Evolutionary conservation across 2,888 invertebrate genomes (phyloP).

Genomic region (Taenaris catops): DNA sequence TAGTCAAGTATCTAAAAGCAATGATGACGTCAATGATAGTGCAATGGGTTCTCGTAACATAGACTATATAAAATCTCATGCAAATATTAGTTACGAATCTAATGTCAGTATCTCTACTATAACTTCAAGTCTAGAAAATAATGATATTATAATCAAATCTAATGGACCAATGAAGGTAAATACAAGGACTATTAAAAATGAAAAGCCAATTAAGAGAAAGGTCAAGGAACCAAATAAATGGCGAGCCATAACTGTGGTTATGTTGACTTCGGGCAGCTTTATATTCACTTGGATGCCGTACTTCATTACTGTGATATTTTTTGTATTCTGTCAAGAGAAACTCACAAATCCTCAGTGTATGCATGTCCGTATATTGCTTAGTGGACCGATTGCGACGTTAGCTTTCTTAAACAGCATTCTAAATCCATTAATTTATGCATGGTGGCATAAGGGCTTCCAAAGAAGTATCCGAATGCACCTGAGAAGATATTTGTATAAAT

Average conservation of each 20-base stretch:
- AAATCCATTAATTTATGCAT: conserved; percentile 84
- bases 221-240: conserved; percentile 69
- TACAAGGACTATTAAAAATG: conserved; percentile 8
- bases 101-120: conserved; percentile 47
- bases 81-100: conserved; percentile 35
- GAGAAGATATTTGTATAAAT: conserved; percentile 28
- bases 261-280: conserved; percentile 81
- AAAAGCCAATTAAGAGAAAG: conserved; percentile 28
- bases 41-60: conserved; percentile 10
- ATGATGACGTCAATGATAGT: conserved; percentile 37
- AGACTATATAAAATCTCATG: conserved; percentile 17
- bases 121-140: conserved; percentile 35
- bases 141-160: conserved; percentile 26
- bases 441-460: conserved; percentile 86
- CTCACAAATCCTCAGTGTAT: conserved; percentile 64
- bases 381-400: conserved; percentile 79
- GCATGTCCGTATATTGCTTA: conserved; percentile 65
- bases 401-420: conserved; percentile 81
- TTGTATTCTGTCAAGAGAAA: conserved; percentile 72
- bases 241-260: conserved; percentile 81
- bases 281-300: conserved; percentile 82
- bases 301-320: conserved; percentile 77
- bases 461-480: conserved; percentile 55
- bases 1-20: conserved; percentile 44
- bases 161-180: conserved; percentile 21